Conservation (phyloP, 2,888 invertebrate genomes). For the Fragum whitleyi region DNA sequence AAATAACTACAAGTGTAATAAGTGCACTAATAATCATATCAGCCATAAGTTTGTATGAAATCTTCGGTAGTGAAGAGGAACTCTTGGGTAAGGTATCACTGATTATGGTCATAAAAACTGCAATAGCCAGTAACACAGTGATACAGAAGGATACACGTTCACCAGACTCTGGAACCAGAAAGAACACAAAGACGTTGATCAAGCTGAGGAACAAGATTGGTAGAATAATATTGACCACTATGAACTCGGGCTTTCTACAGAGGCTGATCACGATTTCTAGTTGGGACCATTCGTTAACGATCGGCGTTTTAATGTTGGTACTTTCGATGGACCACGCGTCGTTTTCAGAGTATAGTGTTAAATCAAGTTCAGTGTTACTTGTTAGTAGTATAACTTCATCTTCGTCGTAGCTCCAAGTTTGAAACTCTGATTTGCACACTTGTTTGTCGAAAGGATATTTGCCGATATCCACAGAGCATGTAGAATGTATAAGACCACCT, state of each 20-base stretch:
- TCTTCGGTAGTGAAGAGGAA: neutral
- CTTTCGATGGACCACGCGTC: neutral
- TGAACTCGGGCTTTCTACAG: constrained; percentile 55
- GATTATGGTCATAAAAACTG: constrained; percentile 62
- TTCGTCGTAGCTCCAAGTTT: constrained; percentile 29
- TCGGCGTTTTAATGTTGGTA: neutral
- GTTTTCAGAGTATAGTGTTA: neutral
- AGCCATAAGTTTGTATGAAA: constrained; percentile 5
- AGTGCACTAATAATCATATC: constrained; percentile 64
- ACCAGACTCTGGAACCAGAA: constrained; percentile 47
- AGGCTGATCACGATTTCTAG: neutral
- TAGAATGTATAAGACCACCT: constrained; percentile 32
- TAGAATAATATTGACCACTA: constrained; percentile 61
- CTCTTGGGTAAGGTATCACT: neutral
- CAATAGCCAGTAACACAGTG: constrained; percentile 64
- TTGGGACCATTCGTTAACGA: neutral
- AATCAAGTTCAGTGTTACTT: neutral
- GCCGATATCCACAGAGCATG: constrained; percentile 40
- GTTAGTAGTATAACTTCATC: constrained; percentile 31
- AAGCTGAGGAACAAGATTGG: constrained; percentile 64
- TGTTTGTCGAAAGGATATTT: constrained; percentile 53
- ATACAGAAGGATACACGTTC: constrained; percentile 58
- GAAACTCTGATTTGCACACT: constrained; percentile 34
- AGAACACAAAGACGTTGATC: constrained; percentile 63
- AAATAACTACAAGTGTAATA: constrained; percentile 50